Conservation (phyloP, 2,797 vertebrate genomes). For the Pipistrellus pipistrellus region DNA sequence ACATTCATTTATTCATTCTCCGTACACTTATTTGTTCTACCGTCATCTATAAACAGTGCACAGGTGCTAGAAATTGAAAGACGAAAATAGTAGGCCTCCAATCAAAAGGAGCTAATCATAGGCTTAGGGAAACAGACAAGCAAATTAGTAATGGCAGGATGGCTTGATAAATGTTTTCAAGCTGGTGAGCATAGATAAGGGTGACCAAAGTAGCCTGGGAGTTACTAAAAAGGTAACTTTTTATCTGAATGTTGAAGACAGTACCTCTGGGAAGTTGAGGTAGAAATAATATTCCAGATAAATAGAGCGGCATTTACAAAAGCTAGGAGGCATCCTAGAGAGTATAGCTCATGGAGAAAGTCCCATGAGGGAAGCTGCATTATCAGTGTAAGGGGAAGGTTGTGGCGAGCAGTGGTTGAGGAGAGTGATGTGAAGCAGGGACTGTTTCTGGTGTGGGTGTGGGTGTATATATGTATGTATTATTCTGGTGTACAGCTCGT, state of each 20-base stretch:
- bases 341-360: rapidly evolving
- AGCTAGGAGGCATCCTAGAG: neutral
- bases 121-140: neutral
- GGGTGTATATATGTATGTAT: neutral
- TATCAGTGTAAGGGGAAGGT: too few relatives aligned
- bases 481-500: neutral
- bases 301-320: neutral
- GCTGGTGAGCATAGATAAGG: neutral
- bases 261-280: neutral
- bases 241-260: neutral
- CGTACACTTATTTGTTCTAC: constrained; percentile 4
- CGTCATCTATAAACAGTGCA: neutral
- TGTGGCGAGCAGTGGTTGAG: neutral
- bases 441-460: neutral
- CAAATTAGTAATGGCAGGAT: neutral
- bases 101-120: constrained; percentile 49
- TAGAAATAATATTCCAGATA: neutral
- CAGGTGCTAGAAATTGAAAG: constrained; percentile 24
- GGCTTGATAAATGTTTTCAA: neutral
- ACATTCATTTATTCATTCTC: constrained; percentile 5
- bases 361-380: neutral
- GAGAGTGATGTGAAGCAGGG: neutral
- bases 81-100: neutral
- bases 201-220: neutral
- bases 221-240: neutral